phyloP scores from a whole-genome alignment of 2,888 invertebrate genomes.

The Thereva nobilitata region DNA sequence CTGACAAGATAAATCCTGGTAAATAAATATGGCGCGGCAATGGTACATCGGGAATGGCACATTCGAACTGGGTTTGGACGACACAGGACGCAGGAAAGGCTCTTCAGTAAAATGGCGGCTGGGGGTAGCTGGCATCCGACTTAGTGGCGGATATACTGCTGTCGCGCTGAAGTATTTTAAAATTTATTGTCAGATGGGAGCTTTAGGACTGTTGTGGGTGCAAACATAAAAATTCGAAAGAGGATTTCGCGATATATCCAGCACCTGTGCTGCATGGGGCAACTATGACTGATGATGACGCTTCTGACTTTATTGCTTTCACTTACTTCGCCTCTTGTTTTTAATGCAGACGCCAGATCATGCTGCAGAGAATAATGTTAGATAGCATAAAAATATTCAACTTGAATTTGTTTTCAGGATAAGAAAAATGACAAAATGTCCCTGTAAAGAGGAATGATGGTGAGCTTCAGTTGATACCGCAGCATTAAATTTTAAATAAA shows the following conservation, averaged over 20 bases:
- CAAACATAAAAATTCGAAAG: conserved; percentile 16
- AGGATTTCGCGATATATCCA: conserved; percentile 7
- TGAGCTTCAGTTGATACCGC: no score
- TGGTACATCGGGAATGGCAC: background rate
- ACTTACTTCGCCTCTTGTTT: no score
- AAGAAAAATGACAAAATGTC: no score
- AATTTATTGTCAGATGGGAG: conserved; percentile 20
- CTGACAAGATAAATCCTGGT: conserved; percentile 23
- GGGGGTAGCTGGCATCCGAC: conserved; percentile 13
- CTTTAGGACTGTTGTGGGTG: conserved; percentile 5
- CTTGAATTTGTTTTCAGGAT: no score
- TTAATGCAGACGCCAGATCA: no score
- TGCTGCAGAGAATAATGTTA: no score
- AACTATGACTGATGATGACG: background rate
- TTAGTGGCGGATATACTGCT: conserved; percentile 21
- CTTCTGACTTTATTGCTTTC: no score
- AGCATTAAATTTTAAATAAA: no score
- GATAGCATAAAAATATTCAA: no score
- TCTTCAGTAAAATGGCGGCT: conserved; percentile 4
- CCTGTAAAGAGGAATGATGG: no score
- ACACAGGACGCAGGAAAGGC: conserved; percentile 3
- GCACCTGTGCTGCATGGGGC: conserved; percentile 15
- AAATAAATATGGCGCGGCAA: conserved; percentile 8
- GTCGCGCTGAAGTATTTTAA: conserved; percentile 22
- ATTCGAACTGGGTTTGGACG: background rate